A percentile compares a stretch with the other conserved stretches of the same genome.
These are phyloP conservation scores for Melanotaenia pygmaea DNA, from an alignment of 2,797 vertebrate species.

Conservation along the genomic window DNA sequence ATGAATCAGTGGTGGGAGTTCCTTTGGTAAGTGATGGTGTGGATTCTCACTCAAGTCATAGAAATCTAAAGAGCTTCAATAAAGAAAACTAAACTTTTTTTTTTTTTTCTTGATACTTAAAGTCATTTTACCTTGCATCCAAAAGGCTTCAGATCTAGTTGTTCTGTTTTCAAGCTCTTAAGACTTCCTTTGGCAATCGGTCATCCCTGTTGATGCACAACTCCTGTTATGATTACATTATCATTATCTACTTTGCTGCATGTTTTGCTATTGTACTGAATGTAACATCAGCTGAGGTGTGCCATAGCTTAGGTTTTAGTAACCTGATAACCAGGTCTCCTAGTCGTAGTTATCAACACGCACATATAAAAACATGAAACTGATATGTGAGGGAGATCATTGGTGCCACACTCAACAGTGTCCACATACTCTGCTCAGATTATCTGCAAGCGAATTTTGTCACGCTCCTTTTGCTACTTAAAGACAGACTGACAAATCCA, in stretches of 20 bases:
- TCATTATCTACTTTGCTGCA: background rate
- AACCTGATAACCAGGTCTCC: conserved; percentile 41
- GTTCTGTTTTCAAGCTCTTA: background rate
- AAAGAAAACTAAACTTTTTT: background rate
- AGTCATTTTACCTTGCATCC: background rate
- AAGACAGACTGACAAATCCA: conserved; percentile 80
- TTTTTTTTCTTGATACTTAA: background rate
- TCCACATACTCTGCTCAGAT: conserved; percentile 52
- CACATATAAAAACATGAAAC: conserved; percentile 67
- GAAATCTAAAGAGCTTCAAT: background rate
- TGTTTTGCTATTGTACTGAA: conserved; percentile 11
- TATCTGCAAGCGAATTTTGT: conserved; percentile 67
- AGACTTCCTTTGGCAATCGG: background rate
- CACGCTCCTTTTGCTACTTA: conserved; percentile 74
- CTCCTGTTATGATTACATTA: background rate
- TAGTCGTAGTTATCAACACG: conserved; percentile 54
- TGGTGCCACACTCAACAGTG: conserved; percentile 13
- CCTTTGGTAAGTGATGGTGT: background rate
- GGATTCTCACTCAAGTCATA: no score
- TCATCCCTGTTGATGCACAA: background rate
- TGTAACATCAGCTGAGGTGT: conserved; percentile 27
- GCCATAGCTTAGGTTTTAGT: conserved; percentile 24
- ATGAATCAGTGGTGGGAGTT: background rate
- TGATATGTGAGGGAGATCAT: conserved; percentile 72
- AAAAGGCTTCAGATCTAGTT: background rate